A percentile compares a stretch with the other conserved stretches of the same genome.
Conservation (phyloP, 1,140 invertebrate genomes). For the Bombus confusus region DNA sequence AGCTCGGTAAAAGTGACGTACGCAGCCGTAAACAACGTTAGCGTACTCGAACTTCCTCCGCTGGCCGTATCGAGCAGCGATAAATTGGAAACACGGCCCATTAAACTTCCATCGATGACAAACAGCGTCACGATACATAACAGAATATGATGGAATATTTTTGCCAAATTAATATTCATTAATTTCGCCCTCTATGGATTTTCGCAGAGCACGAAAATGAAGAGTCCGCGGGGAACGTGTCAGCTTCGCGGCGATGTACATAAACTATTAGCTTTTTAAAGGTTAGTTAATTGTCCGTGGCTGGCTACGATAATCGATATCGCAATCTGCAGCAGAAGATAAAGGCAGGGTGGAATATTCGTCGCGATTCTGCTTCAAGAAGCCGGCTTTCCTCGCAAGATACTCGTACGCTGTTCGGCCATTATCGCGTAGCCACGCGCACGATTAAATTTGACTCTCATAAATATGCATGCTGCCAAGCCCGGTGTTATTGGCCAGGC, state of each 20-base stretch:
- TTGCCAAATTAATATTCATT: slow-evolving; percentile 17
- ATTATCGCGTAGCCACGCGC: slow-evolving; percentile 18
- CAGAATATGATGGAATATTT: neutral
- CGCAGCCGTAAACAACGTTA: neutral
- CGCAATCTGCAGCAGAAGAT: no score
- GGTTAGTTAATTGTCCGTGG: no score
- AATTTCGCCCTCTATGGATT: no score
- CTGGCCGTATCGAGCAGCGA: neutral
- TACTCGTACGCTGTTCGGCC: neutral
- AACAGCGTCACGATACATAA: neutral
- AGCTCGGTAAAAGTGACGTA: no score
- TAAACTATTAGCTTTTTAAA: no score
- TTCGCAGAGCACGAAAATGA: no score
- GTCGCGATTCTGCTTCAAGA: neutral
- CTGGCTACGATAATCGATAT: no score
- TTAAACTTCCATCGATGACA: neutral
- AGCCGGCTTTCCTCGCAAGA: neutral
- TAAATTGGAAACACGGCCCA: neutral
- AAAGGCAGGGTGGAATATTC: no score
- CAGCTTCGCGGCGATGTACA: no score
- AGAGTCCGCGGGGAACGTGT: no score
- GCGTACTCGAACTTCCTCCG: neutral
- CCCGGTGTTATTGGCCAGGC: slow-evolving; percentile 10
- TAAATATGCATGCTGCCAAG: slow-evolving; percentile 38
- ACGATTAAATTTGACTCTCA: slow-evolving; percentile 41